phyloP scores from a whole-genome alignment of 2,113 vertebrate genomes.

The Clinocottus analis region DNA sequence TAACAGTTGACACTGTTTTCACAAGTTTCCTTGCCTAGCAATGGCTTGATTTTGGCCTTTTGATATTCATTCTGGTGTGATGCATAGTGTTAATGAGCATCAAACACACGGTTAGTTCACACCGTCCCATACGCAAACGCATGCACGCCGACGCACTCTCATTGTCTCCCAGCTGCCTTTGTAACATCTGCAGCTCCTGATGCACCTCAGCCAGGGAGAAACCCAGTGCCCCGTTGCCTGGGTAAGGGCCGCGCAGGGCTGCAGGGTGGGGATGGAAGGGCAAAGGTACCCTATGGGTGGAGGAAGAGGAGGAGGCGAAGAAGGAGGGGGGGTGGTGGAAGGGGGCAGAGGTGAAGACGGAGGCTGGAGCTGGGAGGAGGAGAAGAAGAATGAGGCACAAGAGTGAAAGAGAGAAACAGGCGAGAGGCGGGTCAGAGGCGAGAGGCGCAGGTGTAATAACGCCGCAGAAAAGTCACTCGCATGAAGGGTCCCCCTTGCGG shows the following conservation, averaged over 20 bases:
- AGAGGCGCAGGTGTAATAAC: neutral
- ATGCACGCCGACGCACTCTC: constrained; percentile 69
- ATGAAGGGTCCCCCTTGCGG: neutral
- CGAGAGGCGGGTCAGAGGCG: neutral
- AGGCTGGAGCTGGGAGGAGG: constrained; percentile 53
- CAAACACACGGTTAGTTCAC: constrained; percentile 18
- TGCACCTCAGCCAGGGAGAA: constrained; percentile 92
- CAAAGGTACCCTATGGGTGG: constrained; percentile 64
- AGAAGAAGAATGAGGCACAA: constrained; percentile 19
- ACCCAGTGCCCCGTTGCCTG: constrained; percentile 44
- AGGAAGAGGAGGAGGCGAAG: constrained; percentile 38
- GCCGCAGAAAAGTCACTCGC: neutral
- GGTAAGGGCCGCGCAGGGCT: constrained; percentile 74
- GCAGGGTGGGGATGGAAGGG: constrained; percentile 64
- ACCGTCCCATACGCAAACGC: constrained; percentile 21
- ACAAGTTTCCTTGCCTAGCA: fast-evolving
- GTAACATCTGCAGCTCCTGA: constrained; percentile 94
- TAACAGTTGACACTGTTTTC: neutral
- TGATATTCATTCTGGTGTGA: neutral
- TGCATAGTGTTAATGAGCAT: neutral
- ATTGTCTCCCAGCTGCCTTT: constrained; percentile 89
- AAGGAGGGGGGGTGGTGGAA: constrained; percentile 32
- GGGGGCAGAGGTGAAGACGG: constrained; percentile 61
- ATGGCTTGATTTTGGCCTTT: neutral
- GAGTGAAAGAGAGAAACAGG: neutral